Evolutionary conservation across 2,888 invertebrate genomes (phyloP), one percentile per base, ranked within the genome.

Genomic region (Philopedon plagiatum): DNA sequence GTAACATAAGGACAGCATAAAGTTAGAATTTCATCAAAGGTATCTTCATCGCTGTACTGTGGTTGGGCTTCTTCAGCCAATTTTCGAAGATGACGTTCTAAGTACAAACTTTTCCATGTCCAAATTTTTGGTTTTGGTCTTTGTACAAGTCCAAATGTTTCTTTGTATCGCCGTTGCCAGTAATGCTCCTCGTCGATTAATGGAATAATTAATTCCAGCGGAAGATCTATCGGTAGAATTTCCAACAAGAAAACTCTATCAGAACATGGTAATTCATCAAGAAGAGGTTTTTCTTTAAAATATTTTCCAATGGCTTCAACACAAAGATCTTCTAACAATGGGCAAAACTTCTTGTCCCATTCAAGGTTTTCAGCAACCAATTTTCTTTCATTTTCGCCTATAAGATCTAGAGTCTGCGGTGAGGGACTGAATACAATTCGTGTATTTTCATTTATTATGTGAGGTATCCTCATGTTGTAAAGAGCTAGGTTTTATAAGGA

Each of bases 201-300:
- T 1, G 88, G 89, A 2, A 90, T 88, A 41, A 88, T 87, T 68
- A 86, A 82, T 71, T 88, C 88, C 39, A 92, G 84, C 1, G 90
- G 89, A 67, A 92, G 86, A 80, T 89, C 86, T 1, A 87, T 86
- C 1, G 91, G 88, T 75, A 89, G 86, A 67, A 90, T 84, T 84
- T 91, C 91, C 82, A 91, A 86, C 1, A 92, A 83, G 65, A 87
- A 85, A 76, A 90, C 87, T 32, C 87, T 82, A 78, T 92, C 91
- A 72, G 87, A 87, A 76, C 88, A 88, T 9, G 90, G 86, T 34
- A 92, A 83, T 65, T 83, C 84, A 11, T 88, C 80, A 0, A 91
- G 83, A n/a, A 91, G 85, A 54, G 89, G 89, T 62, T 87, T 81
- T 65, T 85, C 84, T 57, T 87, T 83, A 76, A 90, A 90, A 77